A percentile compares a stretch with the other conserved stretches of the same genome.
Evolutionary conservation across 1,140 invertebrate genomes (phyloP).

Genomic region (Temnothorax curvispinosus): DNA sequence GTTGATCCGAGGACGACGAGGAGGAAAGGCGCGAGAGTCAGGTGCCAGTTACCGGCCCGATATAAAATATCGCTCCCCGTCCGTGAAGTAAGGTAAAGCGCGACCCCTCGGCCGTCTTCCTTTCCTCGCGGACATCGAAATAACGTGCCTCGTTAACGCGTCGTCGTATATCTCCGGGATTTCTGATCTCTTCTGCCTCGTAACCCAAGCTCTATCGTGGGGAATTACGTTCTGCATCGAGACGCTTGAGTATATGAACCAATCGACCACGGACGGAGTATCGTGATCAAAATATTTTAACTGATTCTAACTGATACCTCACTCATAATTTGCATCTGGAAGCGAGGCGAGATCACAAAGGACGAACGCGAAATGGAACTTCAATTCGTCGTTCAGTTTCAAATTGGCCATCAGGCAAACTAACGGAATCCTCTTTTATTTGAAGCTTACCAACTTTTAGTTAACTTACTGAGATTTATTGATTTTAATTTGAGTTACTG

Average conservation of each 20-base stretch:
- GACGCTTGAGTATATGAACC: not conserved
- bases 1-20: not conserved
- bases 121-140: conserved; percentile 18
- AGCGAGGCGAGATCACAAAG: not conserved
- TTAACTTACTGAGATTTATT: not conserved
- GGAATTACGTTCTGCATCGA: not conserved
- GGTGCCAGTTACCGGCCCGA: conserved; percentile 37
- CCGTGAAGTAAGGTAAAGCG: conserved; percentile 7
- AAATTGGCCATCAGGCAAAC: not conserved
- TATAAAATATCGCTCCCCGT: conserved; percentile 51
- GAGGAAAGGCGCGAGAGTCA: conserved; percentile 5
- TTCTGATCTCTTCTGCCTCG: conserved; percentile 47
- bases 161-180: conserved; percentile 50
- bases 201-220: conserved; percentile 23
- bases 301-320: not conserved
- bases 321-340: not conserved
- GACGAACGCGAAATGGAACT: not conserved
- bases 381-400: not conserved
- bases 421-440: not conserved
- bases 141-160: conserved; percentile 62
- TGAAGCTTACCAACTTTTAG: not conserved
- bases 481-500: conserved; percentile 23
- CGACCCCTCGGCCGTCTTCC: not conserved
- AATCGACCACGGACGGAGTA: not conserved
- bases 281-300: not conserved